Evolutionary conservation across 2,888 invertebrate species (phyloP), one percentile per base, ranked within the genome.

Genomic region (Dasypogon diadema): DNA sequence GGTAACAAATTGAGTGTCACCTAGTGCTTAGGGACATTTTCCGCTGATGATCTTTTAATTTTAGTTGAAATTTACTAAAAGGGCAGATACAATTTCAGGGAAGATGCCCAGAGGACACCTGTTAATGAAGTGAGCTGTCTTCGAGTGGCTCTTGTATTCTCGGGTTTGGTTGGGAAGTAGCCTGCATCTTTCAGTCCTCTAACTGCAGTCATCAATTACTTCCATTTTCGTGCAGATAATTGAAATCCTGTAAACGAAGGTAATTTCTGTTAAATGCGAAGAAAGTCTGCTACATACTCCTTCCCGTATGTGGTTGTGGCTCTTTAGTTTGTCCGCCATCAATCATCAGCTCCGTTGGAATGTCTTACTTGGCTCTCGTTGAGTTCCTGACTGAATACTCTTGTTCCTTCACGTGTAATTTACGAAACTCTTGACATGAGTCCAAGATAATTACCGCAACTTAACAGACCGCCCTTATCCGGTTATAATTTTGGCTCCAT

Each of bases 1-100:
- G 48, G 48, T 21, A 65, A 16, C 48, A 65, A 65, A 65, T 65
- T 65, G 46, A 24, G 48, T 65, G 65, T 65, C 65, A 65, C 48
- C 24, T 65, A 10, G 24, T 18, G 14, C 48, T 26, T 46, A 14
- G 2, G n/a, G 46, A 22, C 34, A 6, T 22, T 42, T 56, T 42
- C 6, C 22, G 1, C 24, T n/a, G n/a, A 21, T 18, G 22, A 22
- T 10, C 12, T 14, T 24, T 2, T 65, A 24, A 48, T 65, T 65
- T 34, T 21, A 65, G 46, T 65, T 65, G 16, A 65, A 65, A n/a
- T 65, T 46, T 22, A 46, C 22, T 21, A 30, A 42, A 18, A 18
- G 34, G 21, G 16, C 34, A n/a, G 16, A 18, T 4, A n/a, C n/a
- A n/a, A 8, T 30, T 30, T 3, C 30, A 8, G 8, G 8, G 30